These are phyloP conservation scores for Ptilonorhynchus violaceus DNA, from an alignment of 2,113 vertebrate genomes.

Conservation along the genomic window DNA sequence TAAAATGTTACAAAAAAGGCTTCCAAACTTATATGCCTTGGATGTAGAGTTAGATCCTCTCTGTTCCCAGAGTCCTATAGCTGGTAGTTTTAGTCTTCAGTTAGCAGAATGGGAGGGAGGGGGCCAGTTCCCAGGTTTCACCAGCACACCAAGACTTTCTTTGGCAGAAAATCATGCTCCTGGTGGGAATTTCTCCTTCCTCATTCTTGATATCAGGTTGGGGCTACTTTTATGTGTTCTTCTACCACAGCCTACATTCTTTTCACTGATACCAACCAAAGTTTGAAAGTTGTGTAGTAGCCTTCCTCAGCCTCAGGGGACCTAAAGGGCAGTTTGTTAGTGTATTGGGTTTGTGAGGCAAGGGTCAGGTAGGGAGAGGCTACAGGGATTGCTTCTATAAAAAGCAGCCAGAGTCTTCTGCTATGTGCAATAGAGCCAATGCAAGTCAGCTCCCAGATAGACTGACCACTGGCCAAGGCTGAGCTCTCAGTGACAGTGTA, in stretches of 20 bases:
- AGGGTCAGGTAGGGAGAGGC: neutral
- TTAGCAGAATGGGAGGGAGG: neutral
- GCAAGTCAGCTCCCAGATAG: neutral
- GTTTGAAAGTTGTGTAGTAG: neutral
- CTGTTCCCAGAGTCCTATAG: neutral
- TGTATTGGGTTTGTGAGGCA: neutral
- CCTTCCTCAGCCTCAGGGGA: neutral
- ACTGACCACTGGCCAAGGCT: neutral
- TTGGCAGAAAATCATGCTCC: neutral
- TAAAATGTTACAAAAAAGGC: neutral
- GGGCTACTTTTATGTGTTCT: neutral
- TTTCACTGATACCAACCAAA: neutral
- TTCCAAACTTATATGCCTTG: neutral
- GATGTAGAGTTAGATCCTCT: rapidly evolving
- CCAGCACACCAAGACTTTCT: neutral
- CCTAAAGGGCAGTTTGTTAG: neutral
- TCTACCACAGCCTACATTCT: neutral
- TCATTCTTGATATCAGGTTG: neutral
- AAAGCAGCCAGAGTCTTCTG: neutral
- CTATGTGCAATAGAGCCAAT: neutral
- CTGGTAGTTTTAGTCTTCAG: neutral
- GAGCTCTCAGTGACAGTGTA: neutral
- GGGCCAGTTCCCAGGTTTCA: neutral
- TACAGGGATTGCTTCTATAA: neutral
- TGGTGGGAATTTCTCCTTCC: neutral